Percentiles rank a stretch among this genome's conserved stretches.
These are phyloP conservation scores for Lasiommata megera DNA, from an alignment of 2,888 invertebrate species.

Conservation along the genomic window DNA sequence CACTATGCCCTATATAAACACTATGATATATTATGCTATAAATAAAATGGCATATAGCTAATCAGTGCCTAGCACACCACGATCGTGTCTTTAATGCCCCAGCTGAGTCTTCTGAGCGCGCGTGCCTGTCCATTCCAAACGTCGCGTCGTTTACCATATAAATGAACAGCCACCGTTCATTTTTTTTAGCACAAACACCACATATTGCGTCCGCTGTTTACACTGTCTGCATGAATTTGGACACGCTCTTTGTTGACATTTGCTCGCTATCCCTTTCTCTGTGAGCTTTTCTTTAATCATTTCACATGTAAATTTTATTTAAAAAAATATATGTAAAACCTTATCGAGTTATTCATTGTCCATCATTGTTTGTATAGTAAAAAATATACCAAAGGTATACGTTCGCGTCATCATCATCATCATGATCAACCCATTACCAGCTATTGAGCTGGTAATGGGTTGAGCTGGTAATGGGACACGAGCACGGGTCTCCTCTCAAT, in stretches of 20 bases:
- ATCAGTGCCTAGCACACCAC: background rate
- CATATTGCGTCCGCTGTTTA: slow-evolving; percentile 56
- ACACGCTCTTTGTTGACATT: slow-evolving; percentile 29
- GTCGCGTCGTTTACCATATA: slow-evolving; percentile 76
- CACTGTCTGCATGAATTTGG: slow-evolving; percentile 36
- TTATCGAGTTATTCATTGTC: no score
- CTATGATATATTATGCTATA: no score
- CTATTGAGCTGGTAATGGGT: no score
- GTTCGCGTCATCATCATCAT: no score
- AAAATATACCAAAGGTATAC: no score
- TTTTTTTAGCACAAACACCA: slow-evolving; percentile 67
- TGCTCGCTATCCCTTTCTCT: slow-evolving; percentile 17
- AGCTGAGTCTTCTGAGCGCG: slow-evolving; percentile 58
- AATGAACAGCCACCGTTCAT: slow-evolving; percentile 70
- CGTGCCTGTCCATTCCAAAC: slow-evolving; percentile 79
- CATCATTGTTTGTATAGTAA: no score
- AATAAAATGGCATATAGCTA: no score
- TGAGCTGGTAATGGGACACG: no score
- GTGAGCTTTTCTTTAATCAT: slow-evolving; percentile 13
- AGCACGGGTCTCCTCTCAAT: no score
- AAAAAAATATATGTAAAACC: no score
- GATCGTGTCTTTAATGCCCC: slow-evolving; percentile 40
- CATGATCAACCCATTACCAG: no score
- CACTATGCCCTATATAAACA: no score
- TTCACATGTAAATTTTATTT: background rate